phyloP scores from a whole-genome alignment of 2,797 vertebrate genomes.

The Thunnus albacares region DNA sequence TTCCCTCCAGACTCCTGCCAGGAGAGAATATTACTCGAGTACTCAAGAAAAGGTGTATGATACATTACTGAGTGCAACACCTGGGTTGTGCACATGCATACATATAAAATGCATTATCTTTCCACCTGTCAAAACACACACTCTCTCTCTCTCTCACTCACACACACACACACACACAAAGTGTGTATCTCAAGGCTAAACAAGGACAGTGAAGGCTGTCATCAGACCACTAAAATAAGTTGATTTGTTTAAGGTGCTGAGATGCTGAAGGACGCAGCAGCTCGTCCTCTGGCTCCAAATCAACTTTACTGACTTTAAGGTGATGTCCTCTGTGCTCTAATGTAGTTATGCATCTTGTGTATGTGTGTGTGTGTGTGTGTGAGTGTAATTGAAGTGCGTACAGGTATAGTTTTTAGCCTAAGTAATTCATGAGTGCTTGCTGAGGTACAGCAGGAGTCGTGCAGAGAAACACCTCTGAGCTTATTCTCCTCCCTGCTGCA shows the following conservation, averaged over 20 bases:
- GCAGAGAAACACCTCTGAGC: constrained; percentile 39
- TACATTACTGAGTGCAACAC: background rate
- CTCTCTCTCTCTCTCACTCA: background rate
- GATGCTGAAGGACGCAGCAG: constrained; percentile 52
- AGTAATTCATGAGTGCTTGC: constrained; percentile 59
- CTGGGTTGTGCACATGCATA: background rate
- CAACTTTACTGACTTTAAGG: constrained; percentile 61
- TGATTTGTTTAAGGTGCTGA: constrained; percentile 68
- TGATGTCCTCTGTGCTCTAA: constrained; percentile 58
- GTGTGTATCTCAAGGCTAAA: constrained; percentile 34
- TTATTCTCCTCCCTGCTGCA: constrained; percentile 36
- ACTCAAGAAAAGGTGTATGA: background rate
- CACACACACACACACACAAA: constrained; percentile 1
- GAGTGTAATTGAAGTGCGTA: constrained; percentile 26
- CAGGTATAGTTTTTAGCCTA: constrained; percentile 14
- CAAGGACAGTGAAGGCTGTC: constrained; percentile 52
- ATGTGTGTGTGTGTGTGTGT: constrained; percentile 9
- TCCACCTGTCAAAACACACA: background rate
- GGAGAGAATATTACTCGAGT: background rate
- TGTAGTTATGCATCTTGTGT: constrained; percentile 47
- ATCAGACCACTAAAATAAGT: constrained; percentile 46
- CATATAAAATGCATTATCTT: constrained; percentile 27
- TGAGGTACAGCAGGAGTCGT: constrained; percentile 20
- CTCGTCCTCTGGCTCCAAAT: constrained; percentile 68
- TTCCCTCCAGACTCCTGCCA: background rate